Percentiles rank a stretch among this genome's conserved stretches.
phyloP scores from a whole-genome alignment of 2,797 vertebrate species.

The Chrysocyon brachyurus region DNA sequence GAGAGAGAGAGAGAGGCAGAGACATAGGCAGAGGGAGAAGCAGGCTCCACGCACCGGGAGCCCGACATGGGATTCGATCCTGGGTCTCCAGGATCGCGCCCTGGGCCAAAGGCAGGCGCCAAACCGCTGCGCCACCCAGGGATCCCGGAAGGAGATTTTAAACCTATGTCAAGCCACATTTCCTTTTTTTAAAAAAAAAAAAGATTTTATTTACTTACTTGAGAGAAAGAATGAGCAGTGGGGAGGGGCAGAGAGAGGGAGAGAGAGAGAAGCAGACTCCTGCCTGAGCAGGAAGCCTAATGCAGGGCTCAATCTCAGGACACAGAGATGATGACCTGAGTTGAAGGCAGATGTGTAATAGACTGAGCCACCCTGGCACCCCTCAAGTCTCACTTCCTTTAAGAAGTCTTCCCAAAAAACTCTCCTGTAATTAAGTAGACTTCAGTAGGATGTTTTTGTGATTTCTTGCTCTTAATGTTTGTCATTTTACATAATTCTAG shows the following conservation, averaged over 20 bases:
- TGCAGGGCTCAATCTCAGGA: neutral
- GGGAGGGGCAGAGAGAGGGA: neutral
- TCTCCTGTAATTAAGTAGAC: neutral
- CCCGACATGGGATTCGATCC: too few relatives aligned
- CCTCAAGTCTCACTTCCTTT: neutral
- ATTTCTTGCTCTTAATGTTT: neutral
- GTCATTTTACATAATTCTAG: neutral
- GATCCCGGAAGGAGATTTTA: neutral
- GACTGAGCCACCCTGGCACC: neutral
- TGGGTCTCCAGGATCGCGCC: too few relatives aligned
- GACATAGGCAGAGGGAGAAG: too few relatives aligned
- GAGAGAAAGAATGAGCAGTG: neutral
- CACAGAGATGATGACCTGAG: neutral
- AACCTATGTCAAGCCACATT: neutral
- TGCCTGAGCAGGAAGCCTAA: neutral
- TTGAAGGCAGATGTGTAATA: neutral
- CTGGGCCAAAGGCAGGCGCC: too few relatives aligned
- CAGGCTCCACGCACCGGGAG: too few relatives aligned
- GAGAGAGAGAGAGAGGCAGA: too few relatives aligned
- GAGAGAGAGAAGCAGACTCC: neutral
- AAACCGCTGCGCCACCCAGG: too few relatives aligned
- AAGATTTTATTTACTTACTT: neutral
- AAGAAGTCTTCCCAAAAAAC: neutral
- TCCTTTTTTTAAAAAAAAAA: neutral
- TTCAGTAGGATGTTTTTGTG: neutral